Percentiles rank a stretch among this genome's conserved stretches.
phyloP scores from a whole-genome alignment of 2,113 vertebrate genomes.

The Epinephelus moara region DNA sequence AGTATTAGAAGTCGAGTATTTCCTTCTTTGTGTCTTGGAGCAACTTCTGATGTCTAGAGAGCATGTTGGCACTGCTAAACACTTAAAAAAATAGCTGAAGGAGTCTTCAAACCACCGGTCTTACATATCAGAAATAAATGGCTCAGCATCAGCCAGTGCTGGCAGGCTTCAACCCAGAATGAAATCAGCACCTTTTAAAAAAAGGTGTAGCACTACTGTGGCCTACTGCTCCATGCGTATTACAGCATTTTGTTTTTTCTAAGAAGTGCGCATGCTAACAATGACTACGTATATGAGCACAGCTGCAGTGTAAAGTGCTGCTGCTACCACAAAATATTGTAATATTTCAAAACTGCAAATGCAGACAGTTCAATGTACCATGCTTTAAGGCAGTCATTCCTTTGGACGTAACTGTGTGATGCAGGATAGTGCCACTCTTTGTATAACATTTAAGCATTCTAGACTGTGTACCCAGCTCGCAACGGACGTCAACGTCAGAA shows the following conservation, averaged over 20 bases:
- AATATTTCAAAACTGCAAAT: neutral
- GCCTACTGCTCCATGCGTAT: neutral
- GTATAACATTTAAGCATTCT: neutral
- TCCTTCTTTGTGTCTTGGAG: constrained; percentile 8
- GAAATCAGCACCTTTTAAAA: constrained; percentile 8
- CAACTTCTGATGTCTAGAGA: neutral
- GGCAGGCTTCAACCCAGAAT: constrained; percentile 21
- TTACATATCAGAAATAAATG: constrained; percentile 14
- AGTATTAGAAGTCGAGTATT: neutral
- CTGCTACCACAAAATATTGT: neutral
- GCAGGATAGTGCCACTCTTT: neutral
- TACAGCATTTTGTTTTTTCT: neutral
- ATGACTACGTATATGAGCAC: neutral
- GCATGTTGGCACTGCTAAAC: constrained; percentile 4
- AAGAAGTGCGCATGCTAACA: neutral
- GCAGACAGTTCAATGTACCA: neutral
- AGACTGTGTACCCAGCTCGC: neutral
- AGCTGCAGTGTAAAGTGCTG: neutral
- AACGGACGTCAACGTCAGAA: too few relatives aligned
- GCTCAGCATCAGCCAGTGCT: constrained; percentile 17
- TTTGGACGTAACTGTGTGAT: neutral
- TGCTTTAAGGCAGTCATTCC: neutral
- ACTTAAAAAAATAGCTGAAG: neutral
- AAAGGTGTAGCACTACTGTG: neutral
- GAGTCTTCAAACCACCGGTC: constrained; percentile 5